Base-by-base conservation (phyloP, 2,797 vertebrate species). In the Enoplosus armatus region DNA sequence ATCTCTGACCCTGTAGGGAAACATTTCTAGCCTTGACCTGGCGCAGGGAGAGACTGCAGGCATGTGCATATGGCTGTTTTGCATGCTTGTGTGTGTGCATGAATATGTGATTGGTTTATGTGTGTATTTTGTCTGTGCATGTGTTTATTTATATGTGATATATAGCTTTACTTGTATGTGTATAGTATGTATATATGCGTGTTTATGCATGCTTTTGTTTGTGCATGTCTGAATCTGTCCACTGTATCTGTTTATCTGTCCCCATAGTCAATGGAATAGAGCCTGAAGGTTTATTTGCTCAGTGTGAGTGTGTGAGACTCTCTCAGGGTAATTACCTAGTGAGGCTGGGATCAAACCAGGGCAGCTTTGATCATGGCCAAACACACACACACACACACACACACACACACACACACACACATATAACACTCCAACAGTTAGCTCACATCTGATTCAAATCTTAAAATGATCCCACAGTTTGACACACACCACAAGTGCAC, bases 231-330 rank as follows among this genome's bases (percentile, higher is more conserved):
- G n/a, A n/a, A 16, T 47, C 15, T 39, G 8, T 54, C 14, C 16
- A 29, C 15, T 47, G 16, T 56, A 24, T 45, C 11, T 48, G 20
- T 50, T 24, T 55, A 14, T 55, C 37, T 60, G 45, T 27, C 47
- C 16, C 2, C 4, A 9, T 5, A 74, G 55, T 59, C 37, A 43
- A 61, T 15, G 74, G 7, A 50, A 48, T 1, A 53, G 27, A 20
- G n/a, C 37, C 16, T 72, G 27, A 54, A 76, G 59, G 72, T 82
- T 35, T 58, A 51, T 81, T 84, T 73, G 29, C 50, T 39, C 12
- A 48, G 31, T 53, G n/a, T 50, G 48, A 24, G n/a, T 75, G 35
- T 41, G 31, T 50, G 47, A 45, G 39, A 68, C 12, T 45, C 55
- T 66, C 61, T 18, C 15, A 27, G 54, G 53, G 33, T 65, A 45